Base-by-base conservation (phyloP, 2,113 vertebrate species). In the Coreoperca whiteheadi region DNA sequence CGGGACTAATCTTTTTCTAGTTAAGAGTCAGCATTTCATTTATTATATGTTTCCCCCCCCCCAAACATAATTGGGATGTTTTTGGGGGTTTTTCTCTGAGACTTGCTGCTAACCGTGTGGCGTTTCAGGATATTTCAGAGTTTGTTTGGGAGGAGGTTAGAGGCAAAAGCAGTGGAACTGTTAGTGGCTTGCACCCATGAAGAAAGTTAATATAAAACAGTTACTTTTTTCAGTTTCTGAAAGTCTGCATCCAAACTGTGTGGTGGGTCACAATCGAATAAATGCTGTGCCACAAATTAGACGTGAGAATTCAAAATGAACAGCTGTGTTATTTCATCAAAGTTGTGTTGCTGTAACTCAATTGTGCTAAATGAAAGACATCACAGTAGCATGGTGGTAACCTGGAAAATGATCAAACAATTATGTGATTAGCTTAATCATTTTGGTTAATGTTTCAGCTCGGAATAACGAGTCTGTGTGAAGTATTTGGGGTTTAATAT, bases 1-100 rank as follows among this genome's bases (percentile, higher is more conserved):
- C 30, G 51, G 41, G 61, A 34, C 46, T 34, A 2, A 72, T 71
- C 8, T 87, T 57, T 68, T 90, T 88, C 37, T 78, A 34, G 34
- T 64, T 50, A 67, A 21, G 20, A 86, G 81, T 91, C 86, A 85
- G 89, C 84, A 66, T 77, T 87, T 83, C 11, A 34, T 72, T 64
- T 79, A 6, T 9, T 46, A 30, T 14, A 7, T 28, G 16, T 14
- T 64, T 70, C 59, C 32, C 43, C 81, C 20, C 65, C 20, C 21
- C 65, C 21, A 64, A 70, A 83, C 39, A 60, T 78, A 85, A 91
- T 72, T 81, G 76, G 50, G 70, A 32, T 63, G 50, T 72, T 63
- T 88, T 63, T n/a, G n/a, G n/a, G n/a, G 59, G 54, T 57, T 48
- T 83, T 74, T 48, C 68, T 87, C 65, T 14, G 53, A 43, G 74